These are phyloP conservation scores for Calyptommatus sinebrachiatus DNA, from an alignment of 2,113 vertebrate genomes.

Conservation along the genomic window DNA sequence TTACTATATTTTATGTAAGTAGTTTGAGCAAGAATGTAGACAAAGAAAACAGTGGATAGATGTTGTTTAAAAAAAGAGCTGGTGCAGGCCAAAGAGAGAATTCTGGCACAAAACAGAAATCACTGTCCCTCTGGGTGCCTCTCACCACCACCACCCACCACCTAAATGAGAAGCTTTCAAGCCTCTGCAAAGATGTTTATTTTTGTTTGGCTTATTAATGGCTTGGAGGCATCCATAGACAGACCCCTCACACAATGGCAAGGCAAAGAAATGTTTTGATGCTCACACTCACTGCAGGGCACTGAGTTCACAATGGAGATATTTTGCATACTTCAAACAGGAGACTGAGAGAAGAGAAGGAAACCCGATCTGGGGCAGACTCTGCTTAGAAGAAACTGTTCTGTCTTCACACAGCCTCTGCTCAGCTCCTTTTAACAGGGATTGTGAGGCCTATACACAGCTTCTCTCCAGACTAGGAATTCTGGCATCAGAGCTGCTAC, in stretches of 20 bases:
- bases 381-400: neutral
- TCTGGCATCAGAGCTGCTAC: no score
- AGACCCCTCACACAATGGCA: conserved; percentile 60
- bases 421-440: neutral
- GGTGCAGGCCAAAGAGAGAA: no score
- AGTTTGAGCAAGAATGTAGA: neutral
- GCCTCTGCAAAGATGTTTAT: conserved; percentile 66
- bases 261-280: conserved; percentile 68
- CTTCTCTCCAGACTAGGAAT: no score
- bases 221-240: conserved; percentile 61
- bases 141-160: neutral
- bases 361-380: conserved; percentile 69
- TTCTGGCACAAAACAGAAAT: neutral
- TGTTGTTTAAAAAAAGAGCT: neutral
- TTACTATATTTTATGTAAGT: no score
- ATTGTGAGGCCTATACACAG: no score
- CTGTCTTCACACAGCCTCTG: neutral
- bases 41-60: neutral
- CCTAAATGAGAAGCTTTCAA: conserved; percentile 50
- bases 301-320: conserved; percentile 55
- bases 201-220: conserved; percentile 66
- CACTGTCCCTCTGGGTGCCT: neutral
- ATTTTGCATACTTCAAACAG: conserved; percentile 79
- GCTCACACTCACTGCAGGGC: conserved; percentile 60
- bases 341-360: conserved; percentile 65